Evolutionary conservation across 2,113 vertebrate genomes (phyloP).

Genomic region (Beaufortia kweichowensis): DNA sequence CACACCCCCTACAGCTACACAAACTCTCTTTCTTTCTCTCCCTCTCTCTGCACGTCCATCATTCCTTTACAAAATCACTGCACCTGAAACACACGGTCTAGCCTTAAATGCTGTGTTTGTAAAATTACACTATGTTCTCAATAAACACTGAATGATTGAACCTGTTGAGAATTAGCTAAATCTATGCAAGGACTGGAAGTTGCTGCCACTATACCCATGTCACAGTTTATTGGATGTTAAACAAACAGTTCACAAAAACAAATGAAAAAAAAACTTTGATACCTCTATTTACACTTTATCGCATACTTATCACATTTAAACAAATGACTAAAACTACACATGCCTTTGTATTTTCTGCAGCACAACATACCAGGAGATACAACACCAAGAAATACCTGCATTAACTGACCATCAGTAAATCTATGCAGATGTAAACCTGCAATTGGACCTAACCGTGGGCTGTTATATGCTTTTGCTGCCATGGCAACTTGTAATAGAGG

Average conservation of each 20-base stretch:
- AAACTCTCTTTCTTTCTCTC: slow-evolving; percentile 1
- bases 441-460: not conserved
- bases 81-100: not conserved
- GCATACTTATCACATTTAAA: too few relatives aligned
- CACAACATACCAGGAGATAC: too few relatives aligned
- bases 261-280: too few relatives aligned
- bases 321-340: too few relatives aligned
- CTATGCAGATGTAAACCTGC: slow-evolving; percentile 9
- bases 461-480: slow-evolving; percentile 11
- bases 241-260: too few relatives aligned
- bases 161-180: not conserved
- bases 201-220: too few relatives aligned
- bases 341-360: too few relatives aligned
- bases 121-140: not conserved
- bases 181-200: too few relatives aligned
- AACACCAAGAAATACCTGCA: not conserved
- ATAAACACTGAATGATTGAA: not conserved
- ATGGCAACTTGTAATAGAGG: slow-evolving; percentile 1
- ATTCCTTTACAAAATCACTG: slow-evolving; percentile 17
- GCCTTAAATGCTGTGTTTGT: not conserved
- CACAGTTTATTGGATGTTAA: too few relatives aligned
- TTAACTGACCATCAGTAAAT: slow-evolving; percentile 26
- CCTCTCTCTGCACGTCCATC: slow-evolving; percentile 15
- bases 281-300: too few relatives aligned
- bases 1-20: slow-evolving; percentile 16